phyloP scores from a whole-genome alignment of 2,888 invertebrate genomes.

The Drosophila planitibia region DNA sequence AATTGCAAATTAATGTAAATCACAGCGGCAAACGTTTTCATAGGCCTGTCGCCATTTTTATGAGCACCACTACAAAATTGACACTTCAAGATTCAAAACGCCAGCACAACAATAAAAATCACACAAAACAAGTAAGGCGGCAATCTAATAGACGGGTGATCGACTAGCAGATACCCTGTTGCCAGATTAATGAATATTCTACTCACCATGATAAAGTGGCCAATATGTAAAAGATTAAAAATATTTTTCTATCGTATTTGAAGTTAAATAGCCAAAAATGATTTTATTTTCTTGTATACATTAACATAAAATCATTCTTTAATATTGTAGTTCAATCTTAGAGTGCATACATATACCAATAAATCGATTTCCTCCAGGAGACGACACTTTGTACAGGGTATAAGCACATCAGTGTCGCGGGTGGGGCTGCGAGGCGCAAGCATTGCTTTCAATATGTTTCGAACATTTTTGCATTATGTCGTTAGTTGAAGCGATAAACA shows the following conservation, averaged over 20 bases:
- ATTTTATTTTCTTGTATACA: not conserved
- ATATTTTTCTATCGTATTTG: not conserved
- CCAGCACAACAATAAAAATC: slow-evolving; percentile 23
- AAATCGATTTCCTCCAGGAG: not conserved
- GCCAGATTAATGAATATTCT: not conserved
- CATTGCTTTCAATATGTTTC: slow-evolving; percentile 69
- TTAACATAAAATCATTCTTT: not conserved
- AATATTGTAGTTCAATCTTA: not conserved
- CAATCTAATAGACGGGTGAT: too few species aligned
- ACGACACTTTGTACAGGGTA: not conserved
- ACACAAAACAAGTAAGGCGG: not conserved
- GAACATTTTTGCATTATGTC: slow-evolving; percentile 74
- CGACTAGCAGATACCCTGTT: not conserved
- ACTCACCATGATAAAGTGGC: not conserved
- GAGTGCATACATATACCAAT: not conserved
- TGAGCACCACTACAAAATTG: slow-evolving; percentile 68
- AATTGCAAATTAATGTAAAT: slow-evolving; percentile 84
- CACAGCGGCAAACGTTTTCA: slow-evolving; percentile 59
- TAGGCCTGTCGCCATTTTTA: slow-evolving; percentile 68
- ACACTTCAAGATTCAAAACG: slow-evolving; percentile 62
- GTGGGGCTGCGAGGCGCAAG: slow-evolving; percentile 2
- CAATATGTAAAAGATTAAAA: not conserved
- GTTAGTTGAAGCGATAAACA: slow-evolving; percentile 71
- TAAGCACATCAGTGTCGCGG: not conserved
- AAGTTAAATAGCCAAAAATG: not conserved